A percentile compares a stretch with the other conserved stretches of the same genome.
phyloP scores from a whole-genome alignment of 2,113 vertebrate species.

The Cynocephalus volans region DNA sequence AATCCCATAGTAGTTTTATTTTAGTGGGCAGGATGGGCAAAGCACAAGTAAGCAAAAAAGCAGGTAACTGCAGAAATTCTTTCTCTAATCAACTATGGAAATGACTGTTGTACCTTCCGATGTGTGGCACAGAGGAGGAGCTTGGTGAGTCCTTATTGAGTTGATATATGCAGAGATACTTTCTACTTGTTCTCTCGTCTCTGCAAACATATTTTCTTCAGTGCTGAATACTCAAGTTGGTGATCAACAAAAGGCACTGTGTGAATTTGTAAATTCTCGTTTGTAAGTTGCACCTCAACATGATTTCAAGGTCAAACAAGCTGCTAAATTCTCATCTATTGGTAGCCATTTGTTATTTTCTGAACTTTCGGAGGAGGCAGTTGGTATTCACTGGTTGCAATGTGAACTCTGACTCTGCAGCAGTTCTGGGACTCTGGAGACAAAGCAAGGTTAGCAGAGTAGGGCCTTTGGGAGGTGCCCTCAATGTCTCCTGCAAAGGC shows the following conservation, averaged over 20 bases:
- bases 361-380: neutral
- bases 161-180: neutral
- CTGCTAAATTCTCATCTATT: neutral
- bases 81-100: neutral
- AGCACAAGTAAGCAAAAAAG: neutral
- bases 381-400: neutral
- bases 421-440: neutral
- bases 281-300: neutral
- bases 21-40: neutral
- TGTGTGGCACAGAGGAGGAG: neutral
- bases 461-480: neutral
- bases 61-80: neutral
- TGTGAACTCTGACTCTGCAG: neutral
- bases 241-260: neutral
- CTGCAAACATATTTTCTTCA: neutral
- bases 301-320: neutral
- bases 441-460: neutral
- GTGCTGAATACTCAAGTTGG: neutral
- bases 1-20: neutral
- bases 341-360: neutral
- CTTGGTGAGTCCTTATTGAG: neutral
- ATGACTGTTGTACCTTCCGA: too few species aligned
- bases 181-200: neutral
- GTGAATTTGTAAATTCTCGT: constrained; percentile 4
- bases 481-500: neutral